These are phyloP conservation scores for Micromys minutus DNA, from an alignment of 2,113 vertebrate species.

Conservation along the genomic window DNA sequence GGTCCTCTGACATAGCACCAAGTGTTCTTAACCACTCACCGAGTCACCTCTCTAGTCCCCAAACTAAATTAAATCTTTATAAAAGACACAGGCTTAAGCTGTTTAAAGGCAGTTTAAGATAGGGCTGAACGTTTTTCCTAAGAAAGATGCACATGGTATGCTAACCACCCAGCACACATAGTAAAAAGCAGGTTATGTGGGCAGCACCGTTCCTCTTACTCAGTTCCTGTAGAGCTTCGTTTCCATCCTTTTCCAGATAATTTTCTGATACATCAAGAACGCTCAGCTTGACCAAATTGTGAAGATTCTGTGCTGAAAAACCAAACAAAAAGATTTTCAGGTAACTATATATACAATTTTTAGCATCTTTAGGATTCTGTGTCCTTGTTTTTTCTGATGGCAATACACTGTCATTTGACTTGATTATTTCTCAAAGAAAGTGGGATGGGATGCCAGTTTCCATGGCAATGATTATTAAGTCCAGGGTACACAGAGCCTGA, in stretches of 20 bases:
- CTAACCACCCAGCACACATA: neutral
- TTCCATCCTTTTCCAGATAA: constrained; percentile 72
- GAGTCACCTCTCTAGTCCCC: neutral
- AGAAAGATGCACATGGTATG: neutral
- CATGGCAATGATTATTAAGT: neutral
- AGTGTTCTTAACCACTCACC: neutral
- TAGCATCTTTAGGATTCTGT: constrained; percentile 21
- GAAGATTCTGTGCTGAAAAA: constrained; percentile 77
- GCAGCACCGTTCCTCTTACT: constrained; percentile 65
- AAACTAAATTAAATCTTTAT: neutral
- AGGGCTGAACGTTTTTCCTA: neutral
- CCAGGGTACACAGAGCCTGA: neutral
- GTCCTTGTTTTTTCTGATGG: constrained; percentile 1
- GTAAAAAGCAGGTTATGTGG: neutral
- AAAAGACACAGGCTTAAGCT: neutral
- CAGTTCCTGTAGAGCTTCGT: constrained; percentile 64
- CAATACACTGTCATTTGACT: neutral
- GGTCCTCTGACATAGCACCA: neutral
- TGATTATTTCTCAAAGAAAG: neutral
- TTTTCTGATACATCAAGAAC: constrained; percentile 82
- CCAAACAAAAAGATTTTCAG: constrained; percentile 43
- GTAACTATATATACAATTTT: neutral
- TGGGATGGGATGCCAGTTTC: too few relatives aligned
- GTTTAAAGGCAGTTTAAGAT: neutral
- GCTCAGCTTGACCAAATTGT: constrained; percentile 73